Evolutionary conservation across 2,113 vertebrate species (phyloP).

Genomic region (Axis porcinus): DNA sequence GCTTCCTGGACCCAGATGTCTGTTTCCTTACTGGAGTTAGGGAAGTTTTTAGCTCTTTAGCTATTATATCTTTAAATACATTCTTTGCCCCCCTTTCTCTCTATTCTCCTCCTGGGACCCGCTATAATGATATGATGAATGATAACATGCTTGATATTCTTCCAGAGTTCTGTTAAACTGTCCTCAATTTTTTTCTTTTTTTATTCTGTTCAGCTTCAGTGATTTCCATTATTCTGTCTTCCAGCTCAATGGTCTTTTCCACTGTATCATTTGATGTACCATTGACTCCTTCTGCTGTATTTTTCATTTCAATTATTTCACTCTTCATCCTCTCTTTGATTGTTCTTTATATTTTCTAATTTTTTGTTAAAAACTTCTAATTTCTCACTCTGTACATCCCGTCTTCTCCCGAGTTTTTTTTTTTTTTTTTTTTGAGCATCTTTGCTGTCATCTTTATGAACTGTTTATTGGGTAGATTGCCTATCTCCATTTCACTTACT

Average conservation of each 20-base stretch:
- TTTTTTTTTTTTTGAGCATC: not conserved
- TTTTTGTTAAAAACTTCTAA: not conserved
- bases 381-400: not conserved
- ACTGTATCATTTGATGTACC: not conserved
- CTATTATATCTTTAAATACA: not conserved
- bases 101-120: not conserved
- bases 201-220: not conserved
- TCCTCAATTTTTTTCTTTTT: not conserved
- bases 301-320: not conserved
- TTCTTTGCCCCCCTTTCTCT: not conserved
- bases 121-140: not conserved
- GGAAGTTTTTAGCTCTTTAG: not conserved
- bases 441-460: not conserved
- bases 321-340: not conserved
- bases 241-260: not conserved
- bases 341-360: not conserved
- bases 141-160: not conserved
- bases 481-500: not conserved
- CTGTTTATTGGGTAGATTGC: not conserved
- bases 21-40: not conserved
- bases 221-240: not conserved
- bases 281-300: not conserved
- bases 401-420: not conserved
- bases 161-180: not conserved
- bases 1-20: not conserved